A percentile compares a stretch with the other conserved stretches of the same genome.
Conservation (phyloP, 2,113 vertebrate species). For the Phylloscopus trochiloides region DNA sequence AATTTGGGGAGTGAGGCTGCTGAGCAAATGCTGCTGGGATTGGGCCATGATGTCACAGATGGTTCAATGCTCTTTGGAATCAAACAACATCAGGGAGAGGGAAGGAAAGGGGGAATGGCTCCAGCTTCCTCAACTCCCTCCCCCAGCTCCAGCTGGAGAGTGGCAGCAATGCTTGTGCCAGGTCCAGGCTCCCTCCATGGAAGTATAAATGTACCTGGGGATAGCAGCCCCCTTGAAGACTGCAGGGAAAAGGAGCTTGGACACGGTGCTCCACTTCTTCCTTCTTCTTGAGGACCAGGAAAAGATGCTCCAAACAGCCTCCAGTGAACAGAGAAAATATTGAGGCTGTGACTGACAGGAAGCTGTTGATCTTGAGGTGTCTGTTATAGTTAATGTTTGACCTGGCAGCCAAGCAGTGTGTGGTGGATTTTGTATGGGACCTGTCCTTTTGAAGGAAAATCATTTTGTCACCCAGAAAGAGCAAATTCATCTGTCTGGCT, state of each 20-base stretch:
- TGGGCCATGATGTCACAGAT: fast-evolving
- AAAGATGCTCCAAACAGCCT: not conserved
- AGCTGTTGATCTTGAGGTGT: not conserved
- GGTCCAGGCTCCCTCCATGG: not conserved
- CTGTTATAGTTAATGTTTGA: not conserved
- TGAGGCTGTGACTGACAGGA: not conserved
- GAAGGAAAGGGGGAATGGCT: not conserved
- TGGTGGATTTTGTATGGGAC: not conserved
- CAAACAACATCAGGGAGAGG: not conserved
- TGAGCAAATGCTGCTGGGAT: not conserved
- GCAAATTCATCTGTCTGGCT: not conserved
- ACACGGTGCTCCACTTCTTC: fast-evolving
- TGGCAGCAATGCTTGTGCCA: not conserved
- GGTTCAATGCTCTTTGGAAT: slow-evolving; percentile 1
- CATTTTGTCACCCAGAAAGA: not conserved
- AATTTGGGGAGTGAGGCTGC: not conserved
- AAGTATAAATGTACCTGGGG: not conserved
- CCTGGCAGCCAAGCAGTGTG: not conserved
- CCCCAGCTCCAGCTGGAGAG: not conserved
- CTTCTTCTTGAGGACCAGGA: not conserved
- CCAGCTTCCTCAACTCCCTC: not conserved
- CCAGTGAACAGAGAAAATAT: not conserved
- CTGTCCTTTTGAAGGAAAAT: not conserved
- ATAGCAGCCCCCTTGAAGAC: not conserved
- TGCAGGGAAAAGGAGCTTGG: not conserved